A percentile compares a stretch with the other conserved stretches of the same genome.
Conservation (phyloP, 2,888 invertebrate species). For the Atethmia centrago region DNA sequence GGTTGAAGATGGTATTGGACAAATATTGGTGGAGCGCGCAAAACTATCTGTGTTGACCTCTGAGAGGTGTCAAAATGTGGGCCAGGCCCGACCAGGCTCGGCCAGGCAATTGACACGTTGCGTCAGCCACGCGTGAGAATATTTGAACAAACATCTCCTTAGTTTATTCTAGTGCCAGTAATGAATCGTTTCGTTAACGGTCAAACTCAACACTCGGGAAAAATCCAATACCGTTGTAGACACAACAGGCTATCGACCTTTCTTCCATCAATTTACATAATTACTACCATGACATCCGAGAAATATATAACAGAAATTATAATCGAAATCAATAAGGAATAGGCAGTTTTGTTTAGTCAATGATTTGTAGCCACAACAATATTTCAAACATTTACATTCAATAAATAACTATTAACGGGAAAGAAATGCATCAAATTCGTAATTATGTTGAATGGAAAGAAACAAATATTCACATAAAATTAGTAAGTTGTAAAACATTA, state of each 20-base stretch:
- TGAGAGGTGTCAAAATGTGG: slow-evolving; percentile 86
- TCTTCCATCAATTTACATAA: slow-evolving; percentile 80
- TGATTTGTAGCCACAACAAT: slow-evolving; percentile 59
- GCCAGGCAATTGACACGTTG: slow-evolving; percentile 84
- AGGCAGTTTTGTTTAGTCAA: slow-evolving; percentile 56
- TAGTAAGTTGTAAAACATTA: slow-evolving; percentile 47
- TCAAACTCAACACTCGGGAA: slow-evolving; percentile 83
- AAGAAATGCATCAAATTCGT: slow-evolving; percentile 60
- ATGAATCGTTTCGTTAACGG: slow-evolving; percentile 89
- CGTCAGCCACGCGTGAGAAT: slow-evolving; percentile 87
- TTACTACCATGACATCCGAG: slow-evolving; percentile 73
- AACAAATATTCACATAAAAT: slow-evolving; percentile 43
- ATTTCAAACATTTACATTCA: slow-evolving; percentile 56
- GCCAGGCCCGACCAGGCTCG: slow-evolving; percentile 79
- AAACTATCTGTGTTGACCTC: slow-evolving; percentile 85
- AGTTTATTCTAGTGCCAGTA: slow-evolving; percentile 87
- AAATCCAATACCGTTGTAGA: slow-evolving; percentile 78
- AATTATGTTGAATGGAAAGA: slow-evolving; percentile 59
- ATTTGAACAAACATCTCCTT: slow-evolving; percentile 87
- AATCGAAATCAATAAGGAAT: slow-evolving; percentile 66
- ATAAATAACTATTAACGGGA: slow-evolving; percentile 55
- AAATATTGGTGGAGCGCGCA: slow-evolving; percentile 82
- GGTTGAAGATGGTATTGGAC: slow-evolving; percentile 77
- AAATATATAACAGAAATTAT: slow-evolving; percentile 70
- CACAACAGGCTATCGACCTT: slow-evolving; percentile 78